A percentile compares a stretch with the other conserved stretches of the same genome.
These are phyloP conservation scores for Alcedo atthis DNA, from an alignment of 2,797 vertebrate species.

Conservation along the genomic window DNA sequence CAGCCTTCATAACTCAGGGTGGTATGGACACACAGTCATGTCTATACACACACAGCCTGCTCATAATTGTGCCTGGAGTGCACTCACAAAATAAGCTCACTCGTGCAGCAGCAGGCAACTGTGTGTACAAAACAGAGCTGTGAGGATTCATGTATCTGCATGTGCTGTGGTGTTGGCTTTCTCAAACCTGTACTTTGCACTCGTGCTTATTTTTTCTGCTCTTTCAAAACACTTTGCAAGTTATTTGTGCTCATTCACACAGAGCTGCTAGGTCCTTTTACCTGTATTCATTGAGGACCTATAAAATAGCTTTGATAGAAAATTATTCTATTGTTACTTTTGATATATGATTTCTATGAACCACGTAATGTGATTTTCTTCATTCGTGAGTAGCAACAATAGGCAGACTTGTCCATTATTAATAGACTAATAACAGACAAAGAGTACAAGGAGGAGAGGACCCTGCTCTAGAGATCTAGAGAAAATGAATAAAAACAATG, in stretches of 20 bases:
- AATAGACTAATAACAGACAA: not conserved
- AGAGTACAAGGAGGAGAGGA: not conserved
- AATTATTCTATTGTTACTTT: not conserved
- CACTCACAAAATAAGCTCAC: not conserved
- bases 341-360: not conserved
- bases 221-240: not conserved
- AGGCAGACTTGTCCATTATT: not conserved
- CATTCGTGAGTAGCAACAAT: conserved; percentile 14
- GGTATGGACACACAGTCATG: not conserved
- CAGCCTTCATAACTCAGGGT: not conserved
- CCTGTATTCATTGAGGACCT: not conserved
- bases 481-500: not conserved
- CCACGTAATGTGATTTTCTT: not conserved
- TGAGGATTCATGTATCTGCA: not conserved
- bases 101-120: conserved; percentile 6
- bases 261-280: not conserved
- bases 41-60: not conserved
- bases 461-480: not conserved
- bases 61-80: not conserved
- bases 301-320: not conserved
- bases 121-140: not conserved
- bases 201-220: not conserved
- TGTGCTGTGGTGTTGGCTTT: not conserved
- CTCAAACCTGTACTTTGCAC: not conserved
- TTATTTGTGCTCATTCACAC: not conserved